Percentiles rank a stretch among this genome's conserved stretches.
phyloP scores from a whole-genome alignment of 2,113 vertebrate genomes.

The Notiomystis cincta region DNA sequence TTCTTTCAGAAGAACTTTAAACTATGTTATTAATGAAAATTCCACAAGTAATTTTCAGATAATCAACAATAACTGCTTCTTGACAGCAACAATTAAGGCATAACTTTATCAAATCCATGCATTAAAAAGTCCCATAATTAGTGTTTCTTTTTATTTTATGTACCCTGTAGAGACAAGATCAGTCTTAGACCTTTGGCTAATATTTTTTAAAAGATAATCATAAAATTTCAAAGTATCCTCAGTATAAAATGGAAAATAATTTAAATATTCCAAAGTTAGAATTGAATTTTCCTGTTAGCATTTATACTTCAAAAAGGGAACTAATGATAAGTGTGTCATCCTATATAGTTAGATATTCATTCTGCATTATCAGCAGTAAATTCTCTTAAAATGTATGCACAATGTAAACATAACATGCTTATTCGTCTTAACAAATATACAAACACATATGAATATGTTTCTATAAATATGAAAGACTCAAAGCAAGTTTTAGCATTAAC shows the following conservation, averaged over 20 bases:
- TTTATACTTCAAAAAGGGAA: background rate
- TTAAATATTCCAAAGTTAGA: background rate
- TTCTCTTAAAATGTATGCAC: background rate
- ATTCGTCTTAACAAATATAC: background rate
- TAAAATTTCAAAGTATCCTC: background rate
- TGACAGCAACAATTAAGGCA: background rate
- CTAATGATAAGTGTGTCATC: background rate
- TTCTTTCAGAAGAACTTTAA: background rate
- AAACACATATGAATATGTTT: background rate
- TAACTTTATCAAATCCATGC: background rate
- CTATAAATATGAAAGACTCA: background rate
- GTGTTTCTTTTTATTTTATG: background rate
- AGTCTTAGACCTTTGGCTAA: background rate
- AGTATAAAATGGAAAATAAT: background rate
- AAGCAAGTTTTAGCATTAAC: background rate
- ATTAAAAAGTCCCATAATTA: background rate
- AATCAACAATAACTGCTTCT: constrained; percentile 7
- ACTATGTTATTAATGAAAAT: background rate
- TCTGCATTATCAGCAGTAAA: background rate
- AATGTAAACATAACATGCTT: background rate
- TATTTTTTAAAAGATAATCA: background rate
- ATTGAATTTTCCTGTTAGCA: background rate
- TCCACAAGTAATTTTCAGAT: background rate
- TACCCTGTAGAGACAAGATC: background rate
- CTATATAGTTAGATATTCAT: background rate